Evolutionary conservation across 1,140 invertebrate species (phyloP).

Genomic region (Tetramorium simillimum): DNA sequence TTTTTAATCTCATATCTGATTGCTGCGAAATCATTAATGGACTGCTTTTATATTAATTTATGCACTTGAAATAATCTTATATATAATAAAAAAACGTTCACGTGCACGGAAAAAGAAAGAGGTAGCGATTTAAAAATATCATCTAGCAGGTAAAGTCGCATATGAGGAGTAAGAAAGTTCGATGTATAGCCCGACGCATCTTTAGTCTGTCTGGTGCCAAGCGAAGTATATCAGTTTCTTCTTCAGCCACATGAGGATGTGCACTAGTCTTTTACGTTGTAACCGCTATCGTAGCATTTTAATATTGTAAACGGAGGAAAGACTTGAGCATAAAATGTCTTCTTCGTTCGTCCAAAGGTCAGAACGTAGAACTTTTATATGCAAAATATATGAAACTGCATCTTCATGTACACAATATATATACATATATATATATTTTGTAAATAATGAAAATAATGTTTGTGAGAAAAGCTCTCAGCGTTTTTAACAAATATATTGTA

Average conservation of each 20-base stretch:
- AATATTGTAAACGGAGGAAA: constrained; percentile 47
- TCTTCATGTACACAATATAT: not conserved
- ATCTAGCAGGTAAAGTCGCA: not conserved
- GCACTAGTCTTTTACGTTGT: constrained; percentile 1
- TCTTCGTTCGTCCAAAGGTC: constrained; percentile 14
- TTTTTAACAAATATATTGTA: not conserved
- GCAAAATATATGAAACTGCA: constrained; percentile 9
- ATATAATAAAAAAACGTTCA: constrained; percentile 1
- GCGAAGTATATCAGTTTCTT: constrained; percentile 26
- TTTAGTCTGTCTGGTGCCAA: constrained; percentile 25
- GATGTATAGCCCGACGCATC: constrained; percentile 21
- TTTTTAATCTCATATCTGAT: not conserved
- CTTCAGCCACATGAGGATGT: not conserved
- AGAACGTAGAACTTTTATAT: constrained; percentile 1
- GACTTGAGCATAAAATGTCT: constrained; percentile 18
- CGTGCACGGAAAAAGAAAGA: not conserved
- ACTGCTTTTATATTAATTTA: not conserved
- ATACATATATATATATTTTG: not conserved
- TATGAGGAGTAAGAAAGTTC: not conserved
- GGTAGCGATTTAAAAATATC: not conserved
- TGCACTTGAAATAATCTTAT: not conserved
- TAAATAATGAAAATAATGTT: constrained; percentile 4
- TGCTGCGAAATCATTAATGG: not conserved
- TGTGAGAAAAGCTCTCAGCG: not conserved
- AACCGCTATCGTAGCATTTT: constrained; percentile 37